Evolutionary conservation across 2,888 invertebrate genomes (phyloP).

Genomic region (Lacanobia wlatinum): DNA sequence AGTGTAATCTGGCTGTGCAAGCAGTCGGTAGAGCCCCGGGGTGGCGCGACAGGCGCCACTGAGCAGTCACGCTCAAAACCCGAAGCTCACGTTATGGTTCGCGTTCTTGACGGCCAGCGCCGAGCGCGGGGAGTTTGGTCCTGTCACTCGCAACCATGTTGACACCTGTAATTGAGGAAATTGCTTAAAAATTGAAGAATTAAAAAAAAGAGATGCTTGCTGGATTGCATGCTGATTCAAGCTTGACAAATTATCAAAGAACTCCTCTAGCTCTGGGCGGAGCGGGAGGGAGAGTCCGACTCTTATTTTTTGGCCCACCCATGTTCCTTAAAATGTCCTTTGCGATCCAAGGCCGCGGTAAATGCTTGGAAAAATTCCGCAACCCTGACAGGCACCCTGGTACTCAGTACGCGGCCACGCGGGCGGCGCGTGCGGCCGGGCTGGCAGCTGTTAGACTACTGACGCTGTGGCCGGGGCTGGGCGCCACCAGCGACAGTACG

Average conservation of each 20-base stretch:
- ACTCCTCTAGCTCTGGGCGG: too few relatives aligned
- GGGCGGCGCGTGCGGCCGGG: constrained; percentile 2
- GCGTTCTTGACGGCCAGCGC: constrained; percentile 80
- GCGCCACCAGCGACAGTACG: neutral
- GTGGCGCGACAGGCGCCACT: constrained; percentile 25
- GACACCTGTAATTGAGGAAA: constrained; percentile 77
- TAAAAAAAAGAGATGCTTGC: neutral
- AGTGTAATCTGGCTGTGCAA: constrained; percentile 20
- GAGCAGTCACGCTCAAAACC: constrained; percentile 75
- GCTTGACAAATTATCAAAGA: too few relatives aligned
- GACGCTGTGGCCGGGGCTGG: neutral
- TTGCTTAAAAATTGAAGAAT: too few relatives aligned
- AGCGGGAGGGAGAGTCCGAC: too few relatives aligned
- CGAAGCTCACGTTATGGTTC: constrained; percentile 86
- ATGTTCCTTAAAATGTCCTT: too few relatives aligned
- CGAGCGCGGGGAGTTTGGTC: constrained; percentile 90
- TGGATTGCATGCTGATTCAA: too few relatives aligned
- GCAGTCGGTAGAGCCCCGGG: constrained; percentile 23
- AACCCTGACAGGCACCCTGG: too few relatives aligned
- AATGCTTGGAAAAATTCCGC: too few relatives aligned
- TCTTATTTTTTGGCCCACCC: too few relatives aligned
- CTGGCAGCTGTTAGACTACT: constrained; percentile 7
- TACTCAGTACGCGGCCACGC: constrained; percentile 49
- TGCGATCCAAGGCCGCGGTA: too few relatives aligned
- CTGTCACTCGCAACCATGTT: constrained; percentile 91